These are phyloP conservation scores for Brachyrhaphis roseni DNA, from an alignment of 2,797 vertebrate genomes.

Conservation along the genomic window DNA sequence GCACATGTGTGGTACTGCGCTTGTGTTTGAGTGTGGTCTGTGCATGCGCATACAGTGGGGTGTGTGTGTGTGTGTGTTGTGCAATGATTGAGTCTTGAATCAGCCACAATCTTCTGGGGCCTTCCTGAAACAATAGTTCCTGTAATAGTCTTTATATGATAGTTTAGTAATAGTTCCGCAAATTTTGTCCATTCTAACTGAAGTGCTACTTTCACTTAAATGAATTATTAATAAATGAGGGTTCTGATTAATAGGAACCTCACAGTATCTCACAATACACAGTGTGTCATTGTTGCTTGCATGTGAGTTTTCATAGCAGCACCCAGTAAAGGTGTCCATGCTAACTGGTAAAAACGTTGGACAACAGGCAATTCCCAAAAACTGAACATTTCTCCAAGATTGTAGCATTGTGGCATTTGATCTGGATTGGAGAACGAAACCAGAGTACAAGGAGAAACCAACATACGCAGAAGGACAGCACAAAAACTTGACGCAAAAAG, in stretches of 20 bases:
- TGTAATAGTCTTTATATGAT: background rate
- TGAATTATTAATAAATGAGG: background rate
- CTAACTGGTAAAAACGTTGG: background rate
- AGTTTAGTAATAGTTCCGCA: background rate
- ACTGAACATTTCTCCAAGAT: background rate
- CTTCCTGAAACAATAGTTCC: background rate
- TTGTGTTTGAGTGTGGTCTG: background rate
- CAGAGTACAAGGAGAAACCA: no score
- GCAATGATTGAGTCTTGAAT: background rate
- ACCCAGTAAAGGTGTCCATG: background rate
- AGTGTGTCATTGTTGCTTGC: background rate
- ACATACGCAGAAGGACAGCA: no score
- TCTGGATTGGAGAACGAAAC: background rate
- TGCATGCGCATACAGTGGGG: background rate
- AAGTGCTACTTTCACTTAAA: background rate
- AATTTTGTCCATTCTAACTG: background rate
- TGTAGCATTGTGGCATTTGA: background rate
- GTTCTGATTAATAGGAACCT: background rate
- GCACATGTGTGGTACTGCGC: conserved; percentile 23
- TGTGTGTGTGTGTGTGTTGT: background rate
- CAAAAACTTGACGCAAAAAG: no score
- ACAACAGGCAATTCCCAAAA: background rate
- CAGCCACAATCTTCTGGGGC: background rate
- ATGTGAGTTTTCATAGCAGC: background rate
- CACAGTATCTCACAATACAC: background rate